A percentile compares a stretch with the other conserved stretches of the same genome.
phyloP scores from a whole-genome alignment of 2,888 invertebrate species.

The Galerucella nymphaeae region DNA sequence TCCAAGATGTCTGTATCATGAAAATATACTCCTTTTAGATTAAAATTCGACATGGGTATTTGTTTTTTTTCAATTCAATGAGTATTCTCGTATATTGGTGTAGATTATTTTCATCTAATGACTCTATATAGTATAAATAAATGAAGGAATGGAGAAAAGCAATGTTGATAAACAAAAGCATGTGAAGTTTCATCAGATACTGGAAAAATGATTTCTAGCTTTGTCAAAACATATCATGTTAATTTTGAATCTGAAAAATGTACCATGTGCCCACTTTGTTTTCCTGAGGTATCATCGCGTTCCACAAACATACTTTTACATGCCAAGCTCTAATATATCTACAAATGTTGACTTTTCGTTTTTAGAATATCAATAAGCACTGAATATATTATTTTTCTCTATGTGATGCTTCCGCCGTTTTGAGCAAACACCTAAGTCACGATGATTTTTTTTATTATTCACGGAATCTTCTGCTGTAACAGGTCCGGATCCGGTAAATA shows the following conservation, averaged over 20 bases:
- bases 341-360: conserved; percentile 14
- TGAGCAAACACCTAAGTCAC: not conserved
- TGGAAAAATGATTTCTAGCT: too few species aligned
- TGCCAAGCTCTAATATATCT: not conserved
- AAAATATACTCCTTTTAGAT: too few species aligned
- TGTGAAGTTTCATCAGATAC: too few species aligned
- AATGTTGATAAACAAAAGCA: too few species aligned
- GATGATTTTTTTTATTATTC: conserved; percentile 8
- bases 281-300: not conserved
- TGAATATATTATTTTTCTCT: not conserved
- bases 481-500: conserved; percentile 12
- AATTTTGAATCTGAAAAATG: conserved; percentile 1
- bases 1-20: too few species aligned
- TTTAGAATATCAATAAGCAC: conserved; percentile 11
- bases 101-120: too few species aligned
- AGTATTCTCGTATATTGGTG: too few species aligned
- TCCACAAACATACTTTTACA: not conserved
- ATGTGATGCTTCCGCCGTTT: conserved; percentile 2
- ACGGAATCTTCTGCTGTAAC: not conserved
- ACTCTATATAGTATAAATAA: too few species aligned
- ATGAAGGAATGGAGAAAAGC: too few species aligned
- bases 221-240: not conserved
- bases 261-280: not conserved
- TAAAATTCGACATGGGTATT: too few species aligned
- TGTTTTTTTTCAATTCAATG: too few species aligned